Evolutionary conservation across 2,888 invertebrate genomes (phyloP).

Genomic region (Hemistola chrysoprasaria): DNA sequence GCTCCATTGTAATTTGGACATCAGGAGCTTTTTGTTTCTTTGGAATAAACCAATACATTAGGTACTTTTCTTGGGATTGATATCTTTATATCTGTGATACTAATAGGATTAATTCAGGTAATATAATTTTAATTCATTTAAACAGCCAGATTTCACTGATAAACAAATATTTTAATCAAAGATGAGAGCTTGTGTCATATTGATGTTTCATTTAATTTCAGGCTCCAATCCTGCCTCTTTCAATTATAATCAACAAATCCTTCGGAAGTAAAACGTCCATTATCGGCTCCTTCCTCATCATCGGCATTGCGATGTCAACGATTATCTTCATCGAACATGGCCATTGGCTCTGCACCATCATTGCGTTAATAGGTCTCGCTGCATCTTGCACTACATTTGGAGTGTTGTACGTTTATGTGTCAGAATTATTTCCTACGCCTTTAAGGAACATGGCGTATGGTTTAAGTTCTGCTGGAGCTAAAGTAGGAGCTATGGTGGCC

Average conservation of each 20-base stretch:
- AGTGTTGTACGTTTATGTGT: conserved; percentile 44
- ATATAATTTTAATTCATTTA: conserved; percentile 1
- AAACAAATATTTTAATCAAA: too few relatives aligned
- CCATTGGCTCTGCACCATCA: conserved; percentile 37
- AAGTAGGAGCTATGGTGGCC: conserved; percentile 51
- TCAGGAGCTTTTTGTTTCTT: conserved; percentile 43
- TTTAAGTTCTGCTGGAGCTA: conserved; percentile 43
- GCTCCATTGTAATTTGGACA: conserved; percentile 37
- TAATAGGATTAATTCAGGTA: conserved; percentile 49
- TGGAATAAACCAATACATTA: conserved; percentile 54
- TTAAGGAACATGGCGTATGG: conserved; percentile 55
- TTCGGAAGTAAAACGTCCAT: conserved; percentile 42
- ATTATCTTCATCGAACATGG: conserved; percentile 42
- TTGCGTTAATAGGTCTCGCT: conserved; percentile 45
- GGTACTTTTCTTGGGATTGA: conserved; percentile 46
- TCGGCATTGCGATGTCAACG: conserved; percentile 39
- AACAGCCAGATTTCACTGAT: too few relatives aligned
- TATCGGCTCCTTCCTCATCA: conserved; percentile 30
- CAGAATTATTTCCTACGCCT: conserved; percentile 56
- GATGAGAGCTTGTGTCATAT: too few relatives aligned
- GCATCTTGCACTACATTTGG: conserved; percentile 38
- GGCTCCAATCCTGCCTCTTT: conserved; percentile 43
- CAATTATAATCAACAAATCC: conserved; percentile 43
- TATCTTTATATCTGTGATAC: conserved; percentile 42
- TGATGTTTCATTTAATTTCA: conserved; percentile 35